These are phyloP conservation scores for Hirudinaria manillensis DNA, from an alignment of 2,888 invertebrate species.

Conservation along the genomic window DNA sequence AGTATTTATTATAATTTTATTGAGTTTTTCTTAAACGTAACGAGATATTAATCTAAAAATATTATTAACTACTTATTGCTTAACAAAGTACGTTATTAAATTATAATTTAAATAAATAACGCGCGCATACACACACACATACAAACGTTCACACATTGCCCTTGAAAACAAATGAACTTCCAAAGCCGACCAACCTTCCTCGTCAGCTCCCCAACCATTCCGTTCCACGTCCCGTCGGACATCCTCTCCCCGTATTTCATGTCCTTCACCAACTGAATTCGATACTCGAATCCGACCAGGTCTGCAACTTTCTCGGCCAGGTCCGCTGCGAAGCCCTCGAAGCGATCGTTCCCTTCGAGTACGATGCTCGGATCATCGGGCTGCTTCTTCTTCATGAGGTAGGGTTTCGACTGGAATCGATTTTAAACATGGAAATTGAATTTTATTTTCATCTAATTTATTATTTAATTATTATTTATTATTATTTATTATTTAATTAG, in stretches of 20 bases:
- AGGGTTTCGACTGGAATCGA: slow-evolving; percentile 41
- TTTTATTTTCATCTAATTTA: background rate
- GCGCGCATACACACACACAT: no score
- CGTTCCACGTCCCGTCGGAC: slow-evolving; percentile 49
- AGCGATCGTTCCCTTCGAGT: slow-evolving; percentile 77
- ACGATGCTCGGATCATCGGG: slow-evolving; percentile 42
- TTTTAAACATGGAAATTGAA: background rate
- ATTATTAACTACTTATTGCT: no score
- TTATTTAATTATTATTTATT: background rate
- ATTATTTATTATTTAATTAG: background rate
- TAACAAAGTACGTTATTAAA: no score
- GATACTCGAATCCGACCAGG: slow-evolving; percentile 52
- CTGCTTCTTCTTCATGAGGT: slow-evolving; percentile 44
- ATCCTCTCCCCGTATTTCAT: slow-evolving; percentile 37
- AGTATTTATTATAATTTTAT: no score
- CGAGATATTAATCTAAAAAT: no score
- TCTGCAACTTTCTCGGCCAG: slow-evolving; percentile 50
- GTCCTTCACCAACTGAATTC: slow-evolving; percentile 38
- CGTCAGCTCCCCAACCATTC: slow-evolving; percentile 52
- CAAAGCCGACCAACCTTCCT: slow-evolving; percentile 36
- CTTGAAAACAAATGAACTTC: no score
- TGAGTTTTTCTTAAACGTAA: no score
- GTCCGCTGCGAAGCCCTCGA: slow-evolving; percentile 56
- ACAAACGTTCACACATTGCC: no score
- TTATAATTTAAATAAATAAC: no score